Evolutionary conservation across 2,888 invertebrate genomes (phyloP).

Genomic region (Xanthostigma xanthostigma): DNA sequence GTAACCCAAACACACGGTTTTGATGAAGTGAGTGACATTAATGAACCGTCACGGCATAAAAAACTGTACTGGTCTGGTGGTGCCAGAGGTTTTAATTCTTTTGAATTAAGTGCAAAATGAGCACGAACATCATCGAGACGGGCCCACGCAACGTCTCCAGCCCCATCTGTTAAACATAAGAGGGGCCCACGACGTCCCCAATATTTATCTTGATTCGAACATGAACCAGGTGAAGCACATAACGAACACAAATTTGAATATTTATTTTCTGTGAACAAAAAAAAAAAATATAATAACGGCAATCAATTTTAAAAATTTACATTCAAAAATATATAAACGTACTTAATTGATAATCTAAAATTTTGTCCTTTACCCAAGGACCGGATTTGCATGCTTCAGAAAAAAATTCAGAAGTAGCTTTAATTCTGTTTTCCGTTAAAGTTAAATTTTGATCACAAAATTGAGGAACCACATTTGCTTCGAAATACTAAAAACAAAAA

Average conservation of each 20-base stretch:
- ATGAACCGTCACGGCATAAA: conserved; percentile 62
- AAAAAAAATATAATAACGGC: not conserved
- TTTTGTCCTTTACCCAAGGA: conserved; percentile 56
- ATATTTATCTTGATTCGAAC: conserved; percentile 56
- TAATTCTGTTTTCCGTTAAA: conserved; percentile 61
- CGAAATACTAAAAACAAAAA: conserved; percentile 46
- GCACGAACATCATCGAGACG: conserved; percentile 49
- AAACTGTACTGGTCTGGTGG: conserved; percentile 43
- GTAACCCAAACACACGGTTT: conserved; percentile 64
- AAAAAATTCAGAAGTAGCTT: conserved; percentile 60
- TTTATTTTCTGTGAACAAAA: conserved; percentile 32
- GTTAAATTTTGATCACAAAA: conserved; percentile 54
- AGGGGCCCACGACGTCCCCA: conserved; percentile 73
- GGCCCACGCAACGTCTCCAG: conserved; percentile 73
- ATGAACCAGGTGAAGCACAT: conserved; percentile 45
- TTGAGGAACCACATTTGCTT: conserved; percentile 52
- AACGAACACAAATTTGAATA: conserved; percentile 60
- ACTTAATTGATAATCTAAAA: conserved; percentile 52
- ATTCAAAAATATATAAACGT: conserved; percentile 21
- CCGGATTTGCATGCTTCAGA: conserved; percentile 74
- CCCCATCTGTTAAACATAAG: conserved; percentile 59
- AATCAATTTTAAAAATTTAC: not conserved
- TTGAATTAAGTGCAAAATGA: conserved; percentile 44
- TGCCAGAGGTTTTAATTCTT: conserved; percentile 20
- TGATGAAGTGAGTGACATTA: conserved; percentile 36